Evolutionary conservation across 2,113 vertebrate genomes (phyloP), one percentile per base, ranked within the genome.

Genomic region (Dryoscopus gambensis): DNA sequence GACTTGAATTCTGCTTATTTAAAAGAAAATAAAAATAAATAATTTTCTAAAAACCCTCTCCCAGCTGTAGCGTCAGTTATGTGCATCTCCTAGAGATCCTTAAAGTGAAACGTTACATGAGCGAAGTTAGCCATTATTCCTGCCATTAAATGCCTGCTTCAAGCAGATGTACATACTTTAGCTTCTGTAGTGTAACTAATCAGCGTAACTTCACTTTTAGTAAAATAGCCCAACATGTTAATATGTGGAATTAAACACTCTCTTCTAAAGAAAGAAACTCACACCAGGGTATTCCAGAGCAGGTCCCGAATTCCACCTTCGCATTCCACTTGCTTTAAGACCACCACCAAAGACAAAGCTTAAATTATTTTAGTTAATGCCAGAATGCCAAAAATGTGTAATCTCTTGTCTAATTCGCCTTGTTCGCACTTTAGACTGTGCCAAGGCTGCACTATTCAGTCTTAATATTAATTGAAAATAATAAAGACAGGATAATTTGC

Each of bases 161-260:
- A 87, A 97, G 92, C 97, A 95, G 97, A 98, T 96, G 96, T 96
- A 97, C 89, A 79, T 97, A 94, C 91, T 96, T 97, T 42, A 94
- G 92, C 93, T 97, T 97, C 95, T 97, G 90, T 92, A 63, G 95
- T 97, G 97, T 94, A 97, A 97, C 96, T 97, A 97, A 98, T 97
- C 93, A 79, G 93, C 96, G 91, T 97, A 97, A 97, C 97, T 96
- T 89, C 88, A 94, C 97, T 98, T 97, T 74, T 68, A 93, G 90
- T 93, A 95, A 97, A 87, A 89, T 95, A 96, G 90, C 68, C 89
- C 95, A 94, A 96, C 90, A 95, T 96, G 97, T 96, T 98, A 97
- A 97, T 94, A 97, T 91, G 96, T 96, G 89, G 97, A 97, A 97
- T 97, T 96, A 97, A 95, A 69, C 71, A 52, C 95, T 87, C 87